Conservation (phyloP, 2,888 invertebrate species). For the Meandrusa payeni region DNA sequence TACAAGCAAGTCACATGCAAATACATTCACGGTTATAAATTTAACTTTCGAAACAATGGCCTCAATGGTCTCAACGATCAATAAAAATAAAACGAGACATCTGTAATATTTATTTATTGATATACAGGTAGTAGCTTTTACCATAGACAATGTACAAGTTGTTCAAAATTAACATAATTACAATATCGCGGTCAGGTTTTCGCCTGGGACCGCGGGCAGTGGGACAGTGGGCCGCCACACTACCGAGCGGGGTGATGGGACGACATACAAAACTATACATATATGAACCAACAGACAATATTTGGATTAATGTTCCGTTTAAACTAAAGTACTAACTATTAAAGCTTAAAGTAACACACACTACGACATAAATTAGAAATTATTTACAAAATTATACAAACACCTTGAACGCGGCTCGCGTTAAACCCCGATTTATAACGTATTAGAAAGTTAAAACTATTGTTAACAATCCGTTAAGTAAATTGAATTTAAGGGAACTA, state of each 20-base stretch:
- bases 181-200: conserved; percentile 28
- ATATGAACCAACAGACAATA: conserved; percentile 55
- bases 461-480: conserved; percentile 1
- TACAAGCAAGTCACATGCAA: too few relatives aligned
- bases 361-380: conserved; percentile 67
- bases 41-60: too few relatives aligned
- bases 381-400: conserved; percentile 78
- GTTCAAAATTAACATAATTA: conserved; percentile 49
- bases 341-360: conserved; percentile 72
- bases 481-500: conserved; percentile 11
- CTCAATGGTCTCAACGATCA: too few relatives aligned
- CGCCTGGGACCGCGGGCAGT: too few relatives aligned
- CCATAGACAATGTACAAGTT: conserved; percentile 61
- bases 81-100: conserved; percentile 28
- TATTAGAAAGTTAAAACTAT: conserved; percentile 2
- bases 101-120: conserved; percentile 57
- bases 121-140: conserved; percentile 61
- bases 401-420: conserved; percentile 4
- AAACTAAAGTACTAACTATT: conserved; percentile 69
- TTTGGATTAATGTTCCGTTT: conserved; percentile 64
- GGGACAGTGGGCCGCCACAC: too few relatives aligned
- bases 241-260: conserved; percentile 37
- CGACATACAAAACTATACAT: conserved; percentile 47
- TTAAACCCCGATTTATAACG: too few relatives aligned
- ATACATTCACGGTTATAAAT: too few relatives aligned